Conservation (phyloP, 1,140 invertebrate species). For the Luehdorfia chinensis region DNA sequence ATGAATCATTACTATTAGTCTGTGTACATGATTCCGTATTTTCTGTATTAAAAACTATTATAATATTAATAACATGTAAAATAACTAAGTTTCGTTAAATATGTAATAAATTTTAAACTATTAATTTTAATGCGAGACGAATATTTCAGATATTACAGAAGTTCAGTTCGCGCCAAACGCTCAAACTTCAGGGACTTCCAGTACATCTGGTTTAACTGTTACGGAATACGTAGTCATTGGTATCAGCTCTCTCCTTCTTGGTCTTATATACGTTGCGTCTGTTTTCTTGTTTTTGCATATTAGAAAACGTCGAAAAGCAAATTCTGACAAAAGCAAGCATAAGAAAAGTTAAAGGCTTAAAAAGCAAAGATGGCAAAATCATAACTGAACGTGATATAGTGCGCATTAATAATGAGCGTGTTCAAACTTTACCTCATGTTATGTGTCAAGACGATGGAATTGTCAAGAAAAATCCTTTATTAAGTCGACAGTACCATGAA, state of each 20-base stretch:
- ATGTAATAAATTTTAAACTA: too few relatives aligned
- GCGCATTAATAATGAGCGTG: constrained; percentile 55
- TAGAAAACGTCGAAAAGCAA: constrained; percentile 74
- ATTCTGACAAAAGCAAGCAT: constrained; percentile 36
- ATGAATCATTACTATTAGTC: too few relatives aligned
- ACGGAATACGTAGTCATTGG: constrained; percentile 90
- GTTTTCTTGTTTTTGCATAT: constrained; percentile 89
- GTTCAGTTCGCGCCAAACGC: constrained; percentile 84
- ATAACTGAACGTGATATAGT: constrained; percentile 65
- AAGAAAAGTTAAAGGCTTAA: constrained; percentile 48
- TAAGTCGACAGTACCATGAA: constrained; percentile 80
- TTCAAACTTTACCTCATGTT: constrained; percentile 41
- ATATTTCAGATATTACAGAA: constrained; percentile 86
- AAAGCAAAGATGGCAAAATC: constrained; percentile 54
- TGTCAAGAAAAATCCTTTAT: constrained; percentile 86
- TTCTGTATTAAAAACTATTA: too few relatives aligned
- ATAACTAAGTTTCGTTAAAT: too few relatives aligned
- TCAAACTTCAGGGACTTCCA: constrained; percentile 72
- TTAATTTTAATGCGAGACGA: too few relatives aligned
- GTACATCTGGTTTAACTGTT: constrained; percentile 76
- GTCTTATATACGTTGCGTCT: constrained; percentile 89
- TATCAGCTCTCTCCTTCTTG: constrained; percentile 86
- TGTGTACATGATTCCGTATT: too few relatives aligned
- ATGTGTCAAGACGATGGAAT: constrained; percentile 78
- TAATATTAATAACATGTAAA: too few relatives aligned